Conservation (phyloP, 2,797 vertebrate genomes). For the Acanthornis magna region DNA sequence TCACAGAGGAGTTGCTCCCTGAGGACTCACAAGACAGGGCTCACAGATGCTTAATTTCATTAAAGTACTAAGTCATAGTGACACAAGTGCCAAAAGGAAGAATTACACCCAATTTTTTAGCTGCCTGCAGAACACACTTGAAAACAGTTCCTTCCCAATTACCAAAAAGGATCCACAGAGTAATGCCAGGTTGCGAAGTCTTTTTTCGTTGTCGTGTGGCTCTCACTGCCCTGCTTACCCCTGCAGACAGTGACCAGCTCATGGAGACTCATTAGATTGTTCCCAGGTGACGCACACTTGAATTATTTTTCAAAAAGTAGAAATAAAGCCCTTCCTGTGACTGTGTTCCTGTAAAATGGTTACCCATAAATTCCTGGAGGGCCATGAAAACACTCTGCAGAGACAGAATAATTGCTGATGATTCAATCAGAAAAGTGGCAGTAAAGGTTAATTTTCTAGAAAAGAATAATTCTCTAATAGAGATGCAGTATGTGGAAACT, state of each 20-base stretch:
- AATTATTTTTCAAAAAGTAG: background rate
- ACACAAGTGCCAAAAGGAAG: constrained; percentile 1
- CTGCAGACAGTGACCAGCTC: background rate
- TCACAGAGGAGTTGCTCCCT: background rate
- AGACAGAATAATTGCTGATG: constrained; percentile 44
- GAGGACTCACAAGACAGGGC: background rate
- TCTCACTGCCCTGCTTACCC: background rate
- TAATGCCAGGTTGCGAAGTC: background rate
- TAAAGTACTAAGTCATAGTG: background rate
- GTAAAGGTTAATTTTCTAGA: constrained; percentile 51
- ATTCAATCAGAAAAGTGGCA: constrained; percentile 24
- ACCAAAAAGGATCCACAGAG: background rate
- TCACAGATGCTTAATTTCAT: constrained; percentile 12
- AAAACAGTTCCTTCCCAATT: background rate
- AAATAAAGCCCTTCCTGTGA: background rate
- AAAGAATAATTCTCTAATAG: constrained; percentile 18
- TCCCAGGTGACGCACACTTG: background rate
- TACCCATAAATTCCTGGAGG: constrained; percentile 24
- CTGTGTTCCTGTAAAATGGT: background rate
- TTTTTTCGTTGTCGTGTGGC: background rate
- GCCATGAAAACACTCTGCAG: background rate
- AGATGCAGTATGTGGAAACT: background rate
- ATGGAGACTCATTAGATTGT: background rate
- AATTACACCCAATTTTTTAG: background rate
- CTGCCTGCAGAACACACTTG: background rate